Evolutionary conservation across 2,797 vertebrate species (phyloP), one percentile per base, ranked within the genome.

Genomic region (Trachops cirrhosus): DNA sequence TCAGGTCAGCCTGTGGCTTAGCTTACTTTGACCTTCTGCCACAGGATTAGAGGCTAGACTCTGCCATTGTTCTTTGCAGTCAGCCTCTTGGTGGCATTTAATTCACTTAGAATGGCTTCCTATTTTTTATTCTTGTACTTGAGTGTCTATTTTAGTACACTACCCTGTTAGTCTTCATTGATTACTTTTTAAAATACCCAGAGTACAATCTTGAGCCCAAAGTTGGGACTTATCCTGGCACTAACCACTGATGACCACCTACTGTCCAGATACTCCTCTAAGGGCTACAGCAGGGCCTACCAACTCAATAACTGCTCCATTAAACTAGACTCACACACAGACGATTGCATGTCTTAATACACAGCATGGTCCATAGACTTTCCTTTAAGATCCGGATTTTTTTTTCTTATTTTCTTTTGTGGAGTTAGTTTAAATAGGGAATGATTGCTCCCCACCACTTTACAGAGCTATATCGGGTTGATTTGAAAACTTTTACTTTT

Each of bases 141-240:
- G 3, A 59, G 57, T 86, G 15, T 64, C 34, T 86, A 0, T 64
- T 39, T 93, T 14, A 37, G 29, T 75, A 85, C 34, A 78, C 2
- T 64, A 10, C 75, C 24, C 46, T 9, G 5, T 62, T 67, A 75
- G 48, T 74, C 34, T 64, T 89, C 22, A 26, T 71, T n/a, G 8
- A 59, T 86, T 93, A 19, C 12, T 87, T 91, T 88, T 41, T 21
- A 64, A 70, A 95, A 85, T 91, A 39, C 29, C 32, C 71, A 71
- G 8, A 54, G 11, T 68, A 67, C 2, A 39, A 29, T 46, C 50
- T 67, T 85, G 52, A 79, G 24, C 14, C 44, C 48, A 44, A 57
- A 48, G 18, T 74, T 54, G 34, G 16, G 24, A 26, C 2, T 4
- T 78, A 41, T 37, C 15, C 24, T 93, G 48, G 46, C 50, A 68